Evolutionary conservation across 2,888 invertebrate genomes (phyloP).

Genomic region (Furcula furcula): DNA sequence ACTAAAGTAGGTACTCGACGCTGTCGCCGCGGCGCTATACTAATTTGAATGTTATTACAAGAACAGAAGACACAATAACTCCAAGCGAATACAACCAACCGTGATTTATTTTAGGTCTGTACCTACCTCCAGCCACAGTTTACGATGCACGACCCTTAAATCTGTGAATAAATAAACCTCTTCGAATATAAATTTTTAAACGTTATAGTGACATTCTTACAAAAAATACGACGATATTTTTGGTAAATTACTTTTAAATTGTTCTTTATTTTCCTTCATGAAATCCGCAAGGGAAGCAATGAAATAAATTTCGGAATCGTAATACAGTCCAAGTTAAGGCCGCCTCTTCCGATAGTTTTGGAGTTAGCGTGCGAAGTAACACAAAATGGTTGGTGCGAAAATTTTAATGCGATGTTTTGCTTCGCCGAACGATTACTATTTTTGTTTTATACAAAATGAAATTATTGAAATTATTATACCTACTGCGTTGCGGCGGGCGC

Average conservation of each 20-base stretch:
- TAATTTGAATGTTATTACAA: slow-evolving; percentile 1
- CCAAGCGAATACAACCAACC: neutral
- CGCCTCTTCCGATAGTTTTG: slow-evolving; percentile 18
- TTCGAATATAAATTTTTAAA: slow-evolving; percentile 33
- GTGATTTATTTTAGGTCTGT: slow-evolving; percentile 28
- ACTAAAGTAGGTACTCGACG: neutral
- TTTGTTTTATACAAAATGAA: slow-evolving; percentile 45
- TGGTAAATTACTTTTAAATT: slow-evolving; percentile 10
- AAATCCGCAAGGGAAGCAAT: neutral
- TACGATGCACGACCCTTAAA: slow-evolving; percentile 29
- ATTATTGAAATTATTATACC: slow-evolving; percentile 44
- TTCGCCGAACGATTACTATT: slow-evolving; percentile 49
- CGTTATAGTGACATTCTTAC: slow-evolving; percentile 22
- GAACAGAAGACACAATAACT: neutral
- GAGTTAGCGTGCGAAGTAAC: slow-evolving; percentile 4
- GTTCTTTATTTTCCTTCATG: neutral
- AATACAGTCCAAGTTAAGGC: slow-evolving; percentile 29
- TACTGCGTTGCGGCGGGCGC: too few species aligned
- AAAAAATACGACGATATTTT: slow-evolving; percentile 18
- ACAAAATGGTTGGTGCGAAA: slow-evolving; percentile 10
- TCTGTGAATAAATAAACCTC: slow-evolving; percentile 16
- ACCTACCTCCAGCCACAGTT: slow-evolving; percentile 27
- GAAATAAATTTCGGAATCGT: neutral
- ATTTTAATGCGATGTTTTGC: slow-evolving; percentile 25
- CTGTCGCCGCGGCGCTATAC: neutral